phyloP scores from a whole-genome alignment of 2,113 vertebrate species.

The Heteronetta atricapilla region DNA sequence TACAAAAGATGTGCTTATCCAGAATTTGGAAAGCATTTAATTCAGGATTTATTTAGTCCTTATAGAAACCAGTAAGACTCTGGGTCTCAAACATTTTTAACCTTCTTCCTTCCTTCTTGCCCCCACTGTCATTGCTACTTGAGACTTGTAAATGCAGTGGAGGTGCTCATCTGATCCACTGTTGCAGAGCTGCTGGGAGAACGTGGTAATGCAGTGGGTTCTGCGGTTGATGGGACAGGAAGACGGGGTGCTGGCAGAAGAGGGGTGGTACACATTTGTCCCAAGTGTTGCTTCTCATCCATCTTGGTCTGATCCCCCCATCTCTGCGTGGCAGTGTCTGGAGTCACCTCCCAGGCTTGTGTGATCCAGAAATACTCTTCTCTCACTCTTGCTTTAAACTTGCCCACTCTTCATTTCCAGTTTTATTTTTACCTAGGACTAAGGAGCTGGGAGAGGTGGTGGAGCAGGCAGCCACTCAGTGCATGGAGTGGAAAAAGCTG shows the following conservation, averaged over 20 bases:
- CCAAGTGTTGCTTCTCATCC: background rate
- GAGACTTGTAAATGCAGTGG: background rate
- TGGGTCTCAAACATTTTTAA: background rate
- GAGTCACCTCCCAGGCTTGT: background rate
- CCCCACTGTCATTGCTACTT: background rate
- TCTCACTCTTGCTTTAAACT: background rate
- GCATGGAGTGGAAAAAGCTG: background rate
- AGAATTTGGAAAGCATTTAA: background rate
- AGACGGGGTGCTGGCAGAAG: background rate
- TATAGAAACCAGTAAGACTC: background rate
- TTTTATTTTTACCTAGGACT: background rate
- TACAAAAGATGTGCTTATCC: background rate
- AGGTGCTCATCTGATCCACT: background rate
- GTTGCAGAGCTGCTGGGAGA: background rate
- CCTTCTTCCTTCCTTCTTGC: background rate
- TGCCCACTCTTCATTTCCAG: background rate
- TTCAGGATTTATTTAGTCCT: background rate
- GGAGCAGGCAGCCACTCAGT: background rate
- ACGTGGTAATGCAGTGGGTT: background rate
- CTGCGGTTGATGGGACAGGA: background rate
- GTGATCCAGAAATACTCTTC: background rate
- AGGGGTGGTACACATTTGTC: background rate
- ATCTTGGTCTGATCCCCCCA: background rate
- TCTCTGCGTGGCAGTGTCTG: background rate
- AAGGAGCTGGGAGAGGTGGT: background rate